A percentile compares a stretch with the other conserved stretches of the same genome.
Evolutionary conservation across 2,888 invertebrate species (phyloP).

Genomic region (Dryomyza anilis): DNA sequence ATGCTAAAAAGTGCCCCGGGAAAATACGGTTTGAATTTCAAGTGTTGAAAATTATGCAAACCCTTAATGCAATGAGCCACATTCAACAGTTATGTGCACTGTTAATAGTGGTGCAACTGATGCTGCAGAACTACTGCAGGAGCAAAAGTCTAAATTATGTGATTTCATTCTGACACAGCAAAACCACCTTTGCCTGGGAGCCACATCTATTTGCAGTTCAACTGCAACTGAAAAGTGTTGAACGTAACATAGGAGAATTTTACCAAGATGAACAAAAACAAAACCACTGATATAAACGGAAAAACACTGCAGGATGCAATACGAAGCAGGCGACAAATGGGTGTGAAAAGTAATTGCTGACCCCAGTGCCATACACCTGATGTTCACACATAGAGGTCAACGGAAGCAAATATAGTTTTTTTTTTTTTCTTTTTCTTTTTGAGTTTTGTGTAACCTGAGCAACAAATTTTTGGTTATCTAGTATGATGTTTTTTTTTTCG

Average conservation of each 20-base stretch:
- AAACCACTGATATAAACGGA: not conserved
- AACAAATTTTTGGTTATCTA: not conserved
- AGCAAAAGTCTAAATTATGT: not conserved
- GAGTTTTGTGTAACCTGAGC: not conserved
- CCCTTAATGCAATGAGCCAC: no score
- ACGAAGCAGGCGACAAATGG: not conserved
- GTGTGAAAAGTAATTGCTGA: conserved; percentile 55
- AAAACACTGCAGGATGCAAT: not conserved
- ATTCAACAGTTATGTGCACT: no score
- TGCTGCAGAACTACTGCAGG: not conserved
- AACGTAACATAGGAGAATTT: not conserved
- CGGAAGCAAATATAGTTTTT: not conserved
- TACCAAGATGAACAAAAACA: not conserved
- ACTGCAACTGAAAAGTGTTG: not conserved
- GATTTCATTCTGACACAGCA: not conserved
- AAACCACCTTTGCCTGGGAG: not conserved
- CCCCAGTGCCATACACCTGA: conserved; percentile 44
- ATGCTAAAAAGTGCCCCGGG: no score
- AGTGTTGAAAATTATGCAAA: no score
- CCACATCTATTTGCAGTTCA: not conserved
- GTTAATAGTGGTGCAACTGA: no score
- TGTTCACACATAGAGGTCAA: conserved; percentile 3
- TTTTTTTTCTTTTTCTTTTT: no score
- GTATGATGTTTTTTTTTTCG: no score
- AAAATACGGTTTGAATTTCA: no score